Evolutionary conservation across 2,797 vertebrate species (phyloP), one percentile per base, ranked within the genome.

Genomic region (Hylomyscus alleni): DNA sequence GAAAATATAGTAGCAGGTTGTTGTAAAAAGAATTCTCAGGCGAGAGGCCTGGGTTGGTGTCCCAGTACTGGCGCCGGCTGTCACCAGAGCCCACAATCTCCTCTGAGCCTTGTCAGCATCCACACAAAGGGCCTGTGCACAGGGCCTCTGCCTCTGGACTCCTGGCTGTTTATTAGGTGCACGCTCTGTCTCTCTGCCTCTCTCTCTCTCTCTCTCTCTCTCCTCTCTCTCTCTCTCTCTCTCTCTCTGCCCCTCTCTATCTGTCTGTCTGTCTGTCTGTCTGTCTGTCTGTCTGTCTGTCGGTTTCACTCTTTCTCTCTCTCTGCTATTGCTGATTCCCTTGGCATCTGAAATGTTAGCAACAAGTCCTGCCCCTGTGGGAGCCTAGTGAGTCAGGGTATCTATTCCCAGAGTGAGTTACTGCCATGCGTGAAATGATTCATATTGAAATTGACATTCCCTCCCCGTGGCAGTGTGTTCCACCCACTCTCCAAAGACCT

Each of bases 361-460:
- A 97, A 90, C 97, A 98, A 97, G 97, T 96, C 96, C 96, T 15
- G 76, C 97, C 98, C 81, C 94, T 95, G 97, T 92, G 87, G 93
- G 81, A 88, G 96, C 96, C 92, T 91, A 95, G 89, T 98, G 98
- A 98, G 95, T 98, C 98, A 98, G 98, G 98, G 95, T 97, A 60
- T 97, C 95, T 97, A 93, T 98, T 95, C 97, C 96, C 96, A 97
- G 93, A 98, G 67, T 89, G 47, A 91, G 95, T 83, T 12, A 0
- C 81, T 62, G 91, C 94, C 92, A 85, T 76, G 77, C 93, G 69
- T 81, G 34, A 81, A 0, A 37, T 98, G 98, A 98, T 97, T 98
- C 98, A 44, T 73, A 89, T 93, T 88, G 67, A 97, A 97, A 95
- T 89, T 98, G 98, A 97, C 97, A 95, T 96, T 97, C 97, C 93